These are phyloP conservation scores for Synergus umbraculus DNA, from an alignment of 2,888 invertebrate genomes.

Conservation along the genomic window DNA sequence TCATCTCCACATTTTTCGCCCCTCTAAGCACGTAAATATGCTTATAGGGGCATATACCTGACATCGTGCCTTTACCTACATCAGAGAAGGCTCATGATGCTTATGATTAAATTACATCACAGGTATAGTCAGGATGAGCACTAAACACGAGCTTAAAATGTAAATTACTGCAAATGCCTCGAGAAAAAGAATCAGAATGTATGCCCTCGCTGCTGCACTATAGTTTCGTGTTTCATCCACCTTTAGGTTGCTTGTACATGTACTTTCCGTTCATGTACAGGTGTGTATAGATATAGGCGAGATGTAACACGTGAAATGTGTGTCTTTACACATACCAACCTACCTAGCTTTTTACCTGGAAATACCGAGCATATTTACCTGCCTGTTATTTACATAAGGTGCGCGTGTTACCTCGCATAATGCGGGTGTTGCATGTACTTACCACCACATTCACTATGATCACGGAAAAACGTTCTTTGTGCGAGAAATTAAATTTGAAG, in stretches of 20 bases:
- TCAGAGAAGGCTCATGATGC: constrained; percentile 7
- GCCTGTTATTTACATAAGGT: constrained; percentile 54
- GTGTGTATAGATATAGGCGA: neutral
- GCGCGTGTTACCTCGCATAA: constrained; percentile 26
- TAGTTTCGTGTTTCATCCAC: constrained; percentile 6
- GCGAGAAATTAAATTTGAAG: neutral
- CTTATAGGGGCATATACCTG: neutral
- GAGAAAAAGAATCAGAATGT: constrained; percentile 41
- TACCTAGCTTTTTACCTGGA: neutral
- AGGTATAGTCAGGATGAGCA: constrained; percentile 45
- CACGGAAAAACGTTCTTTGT: neutral
- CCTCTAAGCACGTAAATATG: neutral
- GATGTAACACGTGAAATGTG: neutral
- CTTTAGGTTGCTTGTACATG: constrained; percentile 21
- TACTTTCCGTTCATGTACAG: neutral
- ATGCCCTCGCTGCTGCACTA: constrained; percentile 25
- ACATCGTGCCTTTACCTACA: neutral
- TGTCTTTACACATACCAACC: constrained; percentile 32
- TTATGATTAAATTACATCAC: constrained; percentile 53
- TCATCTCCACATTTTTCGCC: neutral
- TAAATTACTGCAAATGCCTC: constrained; percentile 42
- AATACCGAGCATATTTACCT: constrained; percentile 43
- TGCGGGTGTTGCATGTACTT: neutral
- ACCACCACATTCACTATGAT: neutral
- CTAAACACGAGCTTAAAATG: constrained; percentile 46